Conservation (phyloP, 2,113 vertebrate genomes). For the Pavo muticus region DNA sequence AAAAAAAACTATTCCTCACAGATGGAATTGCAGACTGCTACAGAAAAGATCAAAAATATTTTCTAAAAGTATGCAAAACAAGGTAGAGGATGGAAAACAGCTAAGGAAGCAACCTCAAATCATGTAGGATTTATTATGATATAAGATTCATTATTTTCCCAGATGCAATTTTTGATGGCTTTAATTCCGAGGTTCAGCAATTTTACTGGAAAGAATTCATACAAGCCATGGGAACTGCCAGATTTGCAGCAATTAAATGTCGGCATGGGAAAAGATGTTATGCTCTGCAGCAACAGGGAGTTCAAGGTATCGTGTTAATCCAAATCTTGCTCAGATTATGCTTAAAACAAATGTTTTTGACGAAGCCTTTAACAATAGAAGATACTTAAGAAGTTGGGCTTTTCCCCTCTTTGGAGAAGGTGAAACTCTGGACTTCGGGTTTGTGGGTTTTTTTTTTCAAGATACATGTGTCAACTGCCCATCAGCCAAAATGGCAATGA, state of each 20-base stretch:
- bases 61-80: not conserved
- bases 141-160: slow-evolving; percentile 5
- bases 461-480: not conserved
- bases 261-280: not conserved
- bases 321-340: not conserved
- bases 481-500: not conserved
- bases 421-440: not conserved
- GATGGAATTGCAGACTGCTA: not conserved
- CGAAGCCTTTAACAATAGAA: not conserved
- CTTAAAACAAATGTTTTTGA: not conserved
- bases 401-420: not conserved
- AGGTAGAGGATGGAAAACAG: not conserved
- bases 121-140: not conserved
- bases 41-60: too few relatives aligned
- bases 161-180: not conserved
- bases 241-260: not conserved
- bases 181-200: slow-evolving; percentile 30
- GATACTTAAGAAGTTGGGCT: not conserved
- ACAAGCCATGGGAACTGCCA: not conserved
- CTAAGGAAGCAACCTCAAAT: not conserved
- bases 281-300: not conserved
- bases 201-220: slow-evolving; percentile 8
- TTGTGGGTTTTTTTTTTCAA: not conserved
- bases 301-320: not conserved
- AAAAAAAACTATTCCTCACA: not conserved